Evolutionary conservation across 2,113 vertebrate genomes (phyloP).

Genomic region (Eulemur rufifrons): DNA sequence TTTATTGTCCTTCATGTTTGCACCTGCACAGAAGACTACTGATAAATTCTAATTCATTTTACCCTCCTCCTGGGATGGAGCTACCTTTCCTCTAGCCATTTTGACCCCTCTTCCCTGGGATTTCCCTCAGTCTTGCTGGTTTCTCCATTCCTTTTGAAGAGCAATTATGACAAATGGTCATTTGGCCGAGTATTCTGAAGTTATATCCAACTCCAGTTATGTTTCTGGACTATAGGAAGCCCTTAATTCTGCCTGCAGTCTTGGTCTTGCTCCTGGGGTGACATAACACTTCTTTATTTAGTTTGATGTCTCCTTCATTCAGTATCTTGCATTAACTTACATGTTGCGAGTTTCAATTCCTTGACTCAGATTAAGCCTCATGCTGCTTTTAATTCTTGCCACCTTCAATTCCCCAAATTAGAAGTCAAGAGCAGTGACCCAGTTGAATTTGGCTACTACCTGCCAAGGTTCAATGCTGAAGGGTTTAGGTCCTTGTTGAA

Average conservation of each 20-base stretch:
- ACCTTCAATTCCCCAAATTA: slow-evolving; percentile 32
- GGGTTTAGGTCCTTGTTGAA: background rate
- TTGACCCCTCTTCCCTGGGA: background rate
- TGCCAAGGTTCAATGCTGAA: background rate
- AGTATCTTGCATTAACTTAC: background rate
- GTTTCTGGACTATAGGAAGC: background rate
- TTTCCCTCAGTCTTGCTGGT: background rate
- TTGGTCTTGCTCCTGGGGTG: background rate
- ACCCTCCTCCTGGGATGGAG: background rate
- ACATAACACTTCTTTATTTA: background rate
- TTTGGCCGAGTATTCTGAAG: background rate
- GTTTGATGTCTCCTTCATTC: background rate
- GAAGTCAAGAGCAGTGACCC: background rate
- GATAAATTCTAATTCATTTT: background rate
- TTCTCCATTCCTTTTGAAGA: background rate
- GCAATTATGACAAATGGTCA: background rate
- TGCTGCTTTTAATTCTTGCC: background rate
- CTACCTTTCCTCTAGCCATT: background rate
- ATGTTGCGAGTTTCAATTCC: background rate
- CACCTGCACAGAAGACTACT: background rate
- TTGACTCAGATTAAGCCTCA: slow-evolving; percentile 23
- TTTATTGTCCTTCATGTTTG: background rate
- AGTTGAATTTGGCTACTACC: background rate
- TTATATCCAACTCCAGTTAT: background rate
- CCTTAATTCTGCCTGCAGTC: background rate